phyloP scores from a whole-genome alignment of 2,888 invertebrate species.

The Chydorus sphaericus region DNA sequence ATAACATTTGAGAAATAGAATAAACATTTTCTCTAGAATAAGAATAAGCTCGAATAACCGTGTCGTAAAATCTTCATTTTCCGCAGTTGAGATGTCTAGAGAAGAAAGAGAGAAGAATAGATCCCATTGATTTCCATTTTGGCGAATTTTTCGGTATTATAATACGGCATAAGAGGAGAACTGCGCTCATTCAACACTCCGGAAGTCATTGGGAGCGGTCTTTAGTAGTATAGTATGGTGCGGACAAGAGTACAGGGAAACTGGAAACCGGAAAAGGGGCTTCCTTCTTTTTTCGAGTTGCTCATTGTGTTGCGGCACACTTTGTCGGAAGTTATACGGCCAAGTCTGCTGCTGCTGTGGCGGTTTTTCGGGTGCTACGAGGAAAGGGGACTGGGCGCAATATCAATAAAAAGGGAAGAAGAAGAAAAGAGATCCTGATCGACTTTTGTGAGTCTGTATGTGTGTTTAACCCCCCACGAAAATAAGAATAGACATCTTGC shows the following conservation, averaged over 20 bases:
- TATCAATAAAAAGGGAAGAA: not conserved
- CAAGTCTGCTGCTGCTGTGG: not conserved
- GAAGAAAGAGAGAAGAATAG: no score
- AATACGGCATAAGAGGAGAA: no score
- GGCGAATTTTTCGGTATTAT: no score
- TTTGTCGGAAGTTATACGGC: slow-evolving; percentile 1
- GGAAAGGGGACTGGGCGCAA: not conserved
- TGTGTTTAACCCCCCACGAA: not conserved
- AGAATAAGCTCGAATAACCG: no score
- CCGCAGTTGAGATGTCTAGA: no score
- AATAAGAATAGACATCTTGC: not conserved
- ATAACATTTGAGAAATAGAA: no score
- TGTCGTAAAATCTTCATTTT: no score
- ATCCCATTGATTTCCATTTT: no score
- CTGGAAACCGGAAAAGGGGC: not conserved
- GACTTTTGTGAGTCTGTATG: not conserved
- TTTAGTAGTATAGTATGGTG: not conserved
- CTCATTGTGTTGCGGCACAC: not conserved
- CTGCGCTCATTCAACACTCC: no score
- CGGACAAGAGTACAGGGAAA: not conserved
- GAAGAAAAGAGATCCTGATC: not conserved
- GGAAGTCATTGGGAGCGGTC: slow-evolving; percentile 1
- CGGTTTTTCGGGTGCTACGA: no score
- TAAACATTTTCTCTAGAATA: no score
- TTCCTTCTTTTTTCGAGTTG: not conserved